Base-by-base conservation (phyloP, 2,888 invertebrate genomes). In the Monochamus alternatus region DNA sequence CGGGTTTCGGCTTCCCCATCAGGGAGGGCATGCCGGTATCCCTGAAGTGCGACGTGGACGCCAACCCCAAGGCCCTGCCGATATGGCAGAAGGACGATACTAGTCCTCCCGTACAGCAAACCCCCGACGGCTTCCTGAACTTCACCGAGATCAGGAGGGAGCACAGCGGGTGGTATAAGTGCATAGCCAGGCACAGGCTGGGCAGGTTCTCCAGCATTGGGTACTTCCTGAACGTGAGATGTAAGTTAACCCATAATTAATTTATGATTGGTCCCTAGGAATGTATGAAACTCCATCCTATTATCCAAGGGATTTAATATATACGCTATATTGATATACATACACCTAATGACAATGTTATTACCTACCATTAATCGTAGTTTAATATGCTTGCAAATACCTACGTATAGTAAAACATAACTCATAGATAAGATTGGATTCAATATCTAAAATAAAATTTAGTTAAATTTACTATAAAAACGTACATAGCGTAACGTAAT, bases 91-190 rank as follows among this genome's bases (percentile, higher is more conserved):
- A 93, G 79, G 89, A 89, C 83, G 89, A 89, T 75, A 83, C 84
- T n/a, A 86, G 85, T 77, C 89, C 89, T 14, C 89, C 89, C 3
- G 93, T 94, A 76, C 92, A 93, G 81, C 94, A 94, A 89, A 92
- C 92, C 79, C 93, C 92, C 68, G 94, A 94, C 85, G 95, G 97
- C 74, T 96, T 94, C 88, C 92, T 97, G 76, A 97, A 97, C 89
- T 97, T 97, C 90, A 93, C 94, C 68, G 92, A 94, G 83, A 94
- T 97, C 86, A 91, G 92, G 70, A 91, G 94, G 67, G 93, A 94
- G 81, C 95, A 97, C 90, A 95, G 95, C 74, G 97, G 97, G 86
- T 97, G 97, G 97, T 97, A 97, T 91, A 95, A 96, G 88, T 97
- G 97, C 90, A 94, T 95, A 70, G 95, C 96, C 74, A 91, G 93